These are phyloP conservation scores for Antheraea assamensis DNA, from an alignment of 2,888 invertebrate species.

Conservation along the genomic window DNA sequence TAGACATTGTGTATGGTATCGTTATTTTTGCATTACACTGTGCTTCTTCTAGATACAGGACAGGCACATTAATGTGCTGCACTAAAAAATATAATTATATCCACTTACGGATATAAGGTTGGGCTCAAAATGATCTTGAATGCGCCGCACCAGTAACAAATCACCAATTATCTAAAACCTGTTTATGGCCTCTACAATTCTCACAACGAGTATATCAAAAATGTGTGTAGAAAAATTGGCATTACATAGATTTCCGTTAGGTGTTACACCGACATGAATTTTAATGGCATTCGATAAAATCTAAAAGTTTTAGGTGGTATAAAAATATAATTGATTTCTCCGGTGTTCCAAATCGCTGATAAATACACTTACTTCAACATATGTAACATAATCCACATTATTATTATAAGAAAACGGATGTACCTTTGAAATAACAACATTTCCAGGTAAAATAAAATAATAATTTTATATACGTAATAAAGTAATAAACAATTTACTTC, in stretches of 20 bases:
- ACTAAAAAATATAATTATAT: no score
- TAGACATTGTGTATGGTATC: no score
- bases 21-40: no score
- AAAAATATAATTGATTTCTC: no score
- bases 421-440: neutral
- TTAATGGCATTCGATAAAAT: neutral
- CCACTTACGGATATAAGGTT: neutral
- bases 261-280: neutral
- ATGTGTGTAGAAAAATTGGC: neutral
- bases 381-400: neutral
- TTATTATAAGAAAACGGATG: neutral
- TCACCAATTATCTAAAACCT: neutral
- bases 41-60: no score
- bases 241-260: neutral
- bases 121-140: neutral
- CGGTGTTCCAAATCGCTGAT: no score
- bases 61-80: no score
- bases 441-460: neutral
- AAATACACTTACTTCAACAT: neutral
- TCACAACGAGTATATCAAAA: neutral
- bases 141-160: neutral
- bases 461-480: slow-evolving; percentile 4
- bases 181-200: neutral
- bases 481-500: neutral
- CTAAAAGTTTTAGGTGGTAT: no score